Evolutionary conservation across 2,888 invertebrate genomes (phyloP), one percentile per base, ranked within the genome.

Genomic region (Subacronicta megacephala): DNA sequence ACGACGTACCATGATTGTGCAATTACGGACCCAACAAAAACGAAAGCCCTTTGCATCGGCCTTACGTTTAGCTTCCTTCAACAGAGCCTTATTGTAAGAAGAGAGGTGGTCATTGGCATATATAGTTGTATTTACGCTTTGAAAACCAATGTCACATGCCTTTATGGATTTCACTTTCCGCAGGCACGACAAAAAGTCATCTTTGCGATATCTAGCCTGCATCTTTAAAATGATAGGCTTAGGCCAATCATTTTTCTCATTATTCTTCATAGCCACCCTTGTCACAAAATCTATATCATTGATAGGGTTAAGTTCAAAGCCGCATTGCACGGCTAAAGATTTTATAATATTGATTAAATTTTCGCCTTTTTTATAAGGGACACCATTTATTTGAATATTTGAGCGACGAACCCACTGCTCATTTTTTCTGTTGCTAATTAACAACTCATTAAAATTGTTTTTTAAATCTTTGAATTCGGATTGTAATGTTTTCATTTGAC

Each of bases 341-440:
- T 37, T 37, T 17, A 37, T 12, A 37, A 37, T 37, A 37, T 18
- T 18, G 37, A 37, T 37, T 12, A 37, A 12, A 37, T 37, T 37
- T 18, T 37, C 37, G 37, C 37, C 37, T 37, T 37, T n/a, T 37
- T 37, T 37, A 37, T 37, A 37, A 18, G 37, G 37, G 10, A 17
- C 37, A 12, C 37, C 37, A 9, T 37, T 37, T 37, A 20, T 20
- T 20, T 20, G 37, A 37, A 17, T 37, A 37, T 37, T 37, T 18
- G 37, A 37, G 16, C 17, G 37, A 17, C 37, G 37, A 12, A 37
- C 37, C 37, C 37, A 37, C 20, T 20, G 20, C 6, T 20, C 20
- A 6, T 20, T 20, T 20, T 20, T 20, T 20, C 20, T 20, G 20
- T 20, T 20, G 6, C 20, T 20, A 20, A 20, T 20, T 20, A 20